Base-by-base conservation (phyloP, 2,797 vertebrate genomes). In the Hypotaenidia philippensis region DNA sequence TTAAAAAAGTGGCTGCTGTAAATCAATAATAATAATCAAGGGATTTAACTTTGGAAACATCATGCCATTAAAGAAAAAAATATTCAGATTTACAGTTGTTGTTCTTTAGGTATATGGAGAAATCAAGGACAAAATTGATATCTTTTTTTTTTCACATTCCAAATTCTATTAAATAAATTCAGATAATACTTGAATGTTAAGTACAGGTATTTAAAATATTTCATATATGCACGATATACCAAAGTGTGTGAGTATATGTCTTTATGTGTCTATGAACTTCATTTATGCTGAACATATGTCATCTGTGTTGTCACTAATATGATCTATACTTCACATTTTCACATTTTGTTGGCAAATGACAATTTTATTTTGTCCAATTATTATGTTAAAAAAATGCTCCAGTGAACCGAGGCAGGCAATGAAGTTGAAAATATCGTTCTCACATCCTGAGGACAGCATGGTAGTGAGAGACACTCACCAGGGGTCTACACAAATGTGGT, bases 21-120 rank as follows among this genome's bases (percentile, higher is more conserved):
- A 97, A 94, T 96, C 90, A 91, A 83, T 97, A 92, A 83, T 93
- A 94, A 84, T 70, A 91, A 89, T 64, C 17, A 97, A 97, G 72
- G 32, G 66, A 87, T 90, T 92, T 90, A 84, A 4, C 31, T 90
- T 92, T 65, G 19, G 65, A 93, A 94, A 87, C 55, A 79, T 72
- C n/a, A 56, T 77, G 59, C 32, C 26, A 59, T 47, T 72, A 65
- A 89, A 92, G 49, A 50, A 92, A 68, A 61, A 47, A 53, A 6
- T 34, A 77, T 78, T 83, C 66, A 84, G 17, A 70, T 89, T 90
- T 94, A 63, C 15, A 40, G 8, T 76, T 61, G 21, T 87, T 95
- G 57, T 14, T n/a, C 45, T 72, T 93, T 87, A 96, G 70, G n/a
- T 55, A 69, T 52, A 66, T 0, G 6, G 60, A 71, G 31, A 66